These are phyloP conservation scores for Campoletis raptor DNA, from an alignment of 2,888 invertebrate genomes.

Conservation along the genomic window DNA sequence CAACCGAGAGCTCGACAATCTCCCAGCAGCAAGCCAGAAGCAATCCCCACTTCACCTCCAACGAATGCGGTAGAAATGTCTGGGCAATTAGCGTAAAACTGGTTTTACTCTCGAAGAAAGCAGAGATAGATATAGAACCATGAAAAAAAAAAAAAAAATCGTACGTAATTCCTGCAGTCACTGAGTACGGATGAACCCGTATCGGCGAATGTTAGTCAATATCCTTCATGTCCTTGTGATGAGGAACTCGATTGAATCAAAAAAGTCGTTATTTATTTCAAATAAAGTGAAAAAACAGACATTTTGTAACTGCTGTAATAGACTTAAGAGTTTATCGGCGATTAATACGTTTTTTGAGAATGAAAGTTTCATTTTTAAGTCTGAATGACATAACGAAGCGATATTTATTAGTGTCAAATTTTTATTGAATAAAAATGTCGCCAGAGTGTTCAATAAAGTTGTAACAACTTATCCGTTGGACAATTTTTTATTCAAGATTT, in stretches of 20 bases:
- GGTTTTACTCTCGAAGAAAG: slow-evolving; percentile 72
- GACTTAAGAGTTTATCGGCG: no score
- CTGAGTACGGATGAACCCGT: slow-evolving; percentile 27
- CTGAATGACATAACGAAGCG: no score
- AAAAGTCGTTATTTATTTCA: background rate
- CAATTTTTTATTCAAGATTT: background rate
- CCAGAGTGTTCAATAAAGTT: background rate
- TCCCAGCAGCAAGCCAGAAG: slow-evolving; percentile 37
- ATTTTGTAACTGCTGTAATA: no score
- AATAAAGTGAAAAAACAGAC: background rate
- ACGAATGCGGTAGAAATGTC: slow-evolving; percentile 70
- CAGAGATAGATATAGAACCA: slow-evolving; percentile 31
- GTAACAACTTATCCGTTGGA: background rate
- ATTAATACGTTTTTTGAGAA: background rate
- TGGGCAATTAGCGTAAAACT: slow-evolving; percentile 78
- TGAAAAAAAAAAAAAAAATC: slow-evolving; percentile 8
- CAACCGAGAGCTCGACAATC: slow-evolving; percentile 49
- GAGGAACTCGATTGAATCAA: background rate
- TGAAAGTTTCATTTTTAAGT: background rate
- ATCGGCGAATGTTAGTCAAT: slow-evolving; percentile 44
- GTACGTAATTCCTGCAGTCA: slow-evolving; percentile 40
- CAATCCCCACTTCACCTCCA: slow-evolving; percentile 45
- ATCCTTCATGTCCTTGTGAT: background rate
- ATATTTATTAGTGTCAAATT: background rate
- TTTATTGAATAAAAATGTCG: background rate